Evolutionary conservation across 2,113 vertebrate genomes (phyloP).

Genomic region (Buteo buteo): DNA sequence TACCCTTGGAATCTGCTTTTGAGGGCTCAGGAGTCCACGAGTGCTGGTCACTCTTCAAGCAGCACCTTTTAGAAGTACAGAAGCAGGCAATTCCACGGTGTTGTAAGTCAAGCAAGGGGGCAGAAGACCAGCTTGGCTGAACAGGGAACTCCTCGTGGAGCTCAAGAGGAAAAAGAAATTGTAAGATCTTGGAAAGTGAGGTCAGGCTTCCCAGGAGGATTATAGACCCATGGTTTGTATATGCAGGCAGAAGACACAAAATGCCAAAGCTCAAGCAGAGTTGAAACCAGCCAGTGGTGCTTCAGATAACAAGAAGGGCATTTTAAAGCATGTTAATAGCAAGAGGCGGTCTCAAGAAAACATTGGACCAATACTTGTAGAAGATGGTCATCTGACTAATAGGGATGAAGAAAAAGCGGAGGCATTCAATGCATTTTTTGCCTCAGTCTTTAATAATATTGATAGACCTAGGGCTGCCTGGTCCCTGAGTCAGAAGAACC

Average conservation of each 20-base stretch:
- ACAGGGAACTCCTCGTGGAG: too few species aligned
- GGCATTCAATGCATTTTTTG: background rate
- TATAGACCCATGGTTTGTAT: background rate
- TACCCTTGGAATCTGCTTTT: background rate
- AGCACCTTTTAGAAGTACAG: background rate
- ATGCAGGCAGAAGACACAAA: background rate
- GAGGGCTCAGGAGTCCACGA: background rate
- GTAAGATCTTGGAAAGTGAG: too few species aligned
- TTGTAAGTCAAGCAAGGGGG: too few species aligned
- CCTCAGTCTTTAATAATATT: background rate
- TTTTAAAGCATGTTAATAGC: background rate
- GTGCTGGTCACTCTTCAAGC: background rate
- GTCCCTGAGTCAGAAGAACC: too few species aligned
- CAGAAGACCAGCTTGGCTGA: too few species aligned
- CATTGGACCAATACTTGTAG: background rate
- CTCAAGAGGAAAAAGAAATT: too few species aligned
- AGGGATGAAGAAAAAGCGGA: background rate
- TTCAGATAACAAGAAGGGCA: background rate
- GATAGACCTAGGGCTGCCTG: too few species aligned
- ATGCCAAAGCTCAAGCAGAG: background rate
- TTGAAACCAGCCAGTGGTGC: background rate
- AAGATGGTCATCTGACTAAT: background rate
- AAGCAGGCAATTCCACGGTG: too few species aligned
- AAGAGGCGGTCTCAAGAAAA: background rate
- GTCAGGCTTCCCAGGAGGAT: too few species aligned